These are phyloP conservation scores for Diplodus puntazzo DNA, from an alignment of 2,797 vertebrate species.

Conservation along the genomic window DNA sequence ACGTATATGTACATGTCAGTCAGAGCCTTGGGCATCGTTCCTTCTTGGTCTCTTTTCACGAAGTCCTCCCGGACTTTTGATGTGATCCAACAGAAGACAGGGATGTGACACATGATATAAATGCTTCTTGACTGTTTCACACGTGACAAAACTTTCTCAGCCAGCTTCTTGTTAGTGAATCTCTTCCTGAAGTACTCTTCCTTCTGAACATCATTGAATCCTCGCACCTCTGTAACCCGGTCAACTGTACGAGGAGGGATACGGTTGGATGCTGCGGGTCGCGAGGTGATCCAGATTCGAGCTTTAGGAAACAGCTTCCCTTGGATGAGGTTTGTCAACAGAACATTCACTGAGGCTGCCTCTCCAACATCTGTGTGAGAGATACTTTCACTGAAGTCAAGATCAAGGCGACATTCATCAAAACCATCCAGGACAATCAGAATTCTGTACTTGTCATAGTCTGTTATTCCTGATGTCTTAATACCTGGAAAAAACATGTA, in stretches of 20 bases:
- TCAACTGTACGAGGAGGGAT: conserved; percentile 57
- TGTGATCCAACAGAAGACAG: conserved; percentile 68
- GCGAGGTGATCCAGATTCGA: conserved; percentile 74
- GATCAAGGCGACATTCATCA: conserved; percentile 47
- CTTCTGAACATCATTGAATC: conserved; percentile 74
- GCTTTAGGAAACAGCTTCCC: conserved; percentile 68
- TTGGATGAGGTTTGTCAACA: conserved; percentile 66
- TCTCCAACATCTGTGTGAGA: neutral
- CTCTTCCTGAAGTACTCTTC: conserved; percentile 65
- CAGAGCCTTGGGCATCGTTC: conserved; percentile 50
- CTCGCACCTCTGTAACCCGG: conserved; percentile 71
- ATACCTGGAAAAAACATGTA: conserved; percentile 44
- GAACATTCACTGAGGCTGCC: neutral
- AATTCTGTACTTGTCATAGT: conserved; percentile 36
- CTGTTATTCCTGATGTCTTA: conserved; percentile 38
- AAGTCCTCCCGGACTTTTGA: conserved; percentile 59
- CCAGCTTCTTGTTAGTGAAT: conserved; percentile 22
- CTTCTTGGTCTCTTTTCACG: conserved; percentile 7
- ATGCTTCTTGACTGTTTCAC: conserved; percentile 56
- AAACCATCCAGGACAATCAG: conserved; percentile 66
- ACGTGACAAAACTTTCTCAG: conserved; percentile 40
- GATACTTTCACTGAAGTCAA: neutral
- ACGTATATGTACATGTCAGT: conserved; percentile 64
- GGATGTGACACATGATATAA: conserved; percentile 65
- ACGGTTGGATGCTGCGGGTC: conserved; percentile 65